Evolutionary conservation across 2,113 vertebrate genomes (phyloP), one percentile per base, ranked within the genome.

Genomic region (Malurus cyaneus): DNA sequence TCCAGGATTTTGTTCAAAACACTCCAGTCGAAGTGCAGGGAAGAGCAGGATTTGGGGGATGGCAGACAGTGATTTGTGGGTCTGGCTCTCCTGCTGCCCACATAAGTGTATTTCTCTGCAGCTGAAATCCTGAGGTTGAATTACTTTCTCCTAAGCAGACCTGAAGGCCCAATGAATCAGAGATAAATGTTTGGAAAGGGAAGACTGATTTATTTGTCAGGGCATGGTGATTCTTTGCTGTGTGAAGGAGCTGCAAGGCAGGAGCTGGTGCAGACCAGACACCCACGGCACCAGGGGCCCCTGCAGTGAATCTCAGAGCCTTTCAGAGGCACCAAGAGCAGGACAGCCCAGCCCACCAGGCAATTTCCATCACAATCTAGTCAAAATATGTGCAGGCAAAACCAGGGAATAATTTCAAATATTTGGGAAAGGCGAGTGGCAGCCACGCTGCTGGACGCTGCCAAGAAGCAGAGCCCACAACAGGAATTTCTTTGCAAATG

Each of bases 91-190:
- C 79, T 42, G 79, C 76, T 83, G 80, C 79, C 76, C 91, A 87
- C 80, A 46, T 24, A 46, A 72, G n/a, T 72, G 62, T 65, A 85
- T 92, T 86, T 95, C 90, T 89, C 60, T 19, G 19, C 76, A 62
- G 67, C 71, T 86, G 64, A 94, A 90, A 83, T 77, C 78, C 77
- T 18, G 34, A 78, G 52, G 47, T 65, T 91, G 88, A 93, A 90
- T 96, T 94, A 82, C 74, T 85, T 61, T 60, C 83, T 88, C 66
- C 88, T 95, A 85, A 91, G 83, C 74, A 87, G 92, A 65, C 85
- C 71, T 95, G 93, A 91, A 96, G 90, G 88, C 41, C 88, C 88
- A 76, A 31, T 92, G 92, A 96, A 93, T 92, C 90, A 89, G 61
- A 88, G 78, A 85, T 65, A 89, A 92, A 77, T 46, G 79, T 76